Conservation (phyloP, 2,113 vertebrate species). For the Heterocephalus glaber region DNA sequence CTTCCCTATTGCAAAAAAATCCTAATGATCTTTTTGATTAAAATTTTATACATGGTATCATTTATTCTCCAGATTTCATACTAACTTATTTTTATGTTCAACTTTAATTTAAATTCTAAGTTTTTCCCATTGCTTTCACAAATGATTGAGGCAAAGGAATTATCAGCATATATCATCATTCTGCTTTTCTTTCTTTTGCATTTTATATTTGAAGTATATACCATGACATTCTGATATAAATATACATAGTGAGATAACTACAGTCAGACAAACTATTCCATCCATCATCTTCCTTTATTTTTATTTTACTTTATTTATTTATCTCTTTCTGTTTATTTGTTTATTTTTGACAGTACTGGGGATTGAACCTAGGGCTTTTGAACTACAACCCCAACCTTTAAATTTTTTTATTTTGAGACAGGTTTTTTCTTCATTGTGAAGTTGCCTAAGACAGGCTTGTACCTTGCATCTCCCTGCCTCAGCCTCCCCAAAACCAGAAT, state of each 20-base stretch:
- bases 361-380: background rate
- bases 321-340: background rate
- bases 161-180: background rate
- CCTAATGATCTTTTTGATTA: background rate
- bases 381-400: background rate
- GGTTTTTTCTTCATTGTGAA: background rate
- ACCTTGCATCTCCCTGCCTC: background rate
- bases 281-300: too few species aligned
- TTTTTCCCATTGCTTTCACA: background rate
- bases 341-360: background rate
- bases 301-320: background rate
- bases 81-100: background rate
- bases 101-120: slow-evolving; percentile 18
- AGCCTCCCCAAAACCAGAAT: background rate
- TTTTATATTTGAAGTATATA: background rate
- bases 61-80: background rate
- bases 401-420: background rate
- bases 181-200: background rate
- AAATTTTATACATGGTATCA: background rate
- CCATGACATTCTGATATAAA: background rate
- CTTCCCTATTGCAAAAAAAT: background rate
- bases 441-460: background rate
- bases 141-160: background rate
- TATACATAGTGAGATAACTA: background rate
- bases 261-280: background rate